Evolutionary conservation across 2,797 vertebrate genomes (phyloP), one percentile per base, ranked within the genome.

Genomic region (Gymnodraco acuticeps): DNA sequence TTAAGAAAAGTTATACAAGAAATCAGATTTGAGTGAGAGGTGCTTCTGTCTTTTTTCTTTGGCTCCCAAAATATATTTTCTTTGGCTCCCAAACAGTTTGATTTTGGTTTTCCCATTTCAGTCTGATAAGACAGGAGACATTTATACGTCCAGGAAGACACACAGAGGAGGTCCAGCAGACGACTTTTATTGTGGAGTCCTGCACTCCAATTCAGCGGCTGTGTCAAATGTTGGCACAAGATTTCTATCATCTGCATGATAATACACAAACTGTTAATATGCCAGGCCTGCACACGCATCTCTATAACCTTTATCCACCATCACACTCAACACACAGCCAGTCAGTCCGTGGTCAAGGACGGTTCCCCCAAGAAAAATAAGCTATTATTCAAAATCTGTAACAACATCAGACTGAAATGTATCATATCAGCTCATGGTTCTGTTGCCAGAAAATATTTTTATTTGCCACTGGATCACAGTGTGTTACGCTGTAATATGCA

Each of bases 281-380:
- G 54, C 70, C 68, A 48, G 69, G 56, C 71, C 66, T 53, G 41
- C 46, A 48, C 64, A 78, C 23, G 55, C 53, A 59, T 59, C 62
- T 73, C 33, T 80, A 48, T 31, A 68, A 53, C 33, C 27, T 69
- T 60, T 51, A 45, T 82, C 65, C 47, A 65, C 45, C 45, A 65
- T 59, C 50, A 42, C 31, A 20, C 41, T 27, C 51, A n/a, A 68
- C 73, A 72, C 65, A 41, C 50, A 59, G 31, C 19, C 53, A 75
- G 61, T 62, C 67, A 79, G 61, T 27, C 15, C 2, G 46, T 82
- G 84, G 85, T 85, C 84, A 91, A 90, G 82, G 83, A 79, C 76
- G 58, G 73, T 80, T 84, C 52, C 63, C 55, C 68, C 67, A 84
- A 85, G 78, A 88, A 74, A 88, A 89, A 87, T 70, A 87, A 63